Base-by-base conservation (phyloP, 2,888 invertebrate species). In the Dryobota labecula region DNA sequence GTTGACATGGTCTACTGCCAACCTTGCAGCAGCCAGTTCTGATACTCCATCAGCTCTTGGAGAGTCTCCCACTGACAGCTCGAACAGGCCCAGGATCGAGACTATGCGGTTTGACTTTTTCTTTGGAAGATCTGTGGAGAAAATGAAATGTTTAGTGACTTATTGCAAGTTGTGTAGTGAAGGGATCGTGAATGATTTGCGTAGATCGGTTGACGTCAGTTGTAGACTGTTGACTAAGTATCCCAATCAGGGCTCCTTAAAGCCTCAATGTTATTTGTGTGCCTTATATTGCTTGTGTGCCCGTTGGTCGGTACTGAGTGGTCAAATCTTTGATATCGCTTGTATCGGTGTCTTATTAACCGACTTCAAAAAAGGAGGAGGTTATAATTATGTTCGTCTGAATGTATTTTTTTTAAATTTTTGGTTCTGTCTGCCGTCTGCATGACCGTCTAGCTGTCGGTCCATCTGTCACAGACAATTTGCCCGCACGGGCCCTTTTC, bases 1-100 rank as follows among this genome's bases (percentile, higher is more conserved):
- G 94, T 98, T 98, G 88, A 99, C 97, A 86, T 98, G 98, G 73
- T 97, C 96, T 60, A 98, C 97, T 0, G 98, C 98, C 86, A 98
- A 95, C 87, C 96, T 96, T 0, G 98, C 98, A 0, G 98, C 98
- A 18, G 97, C 96, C 86, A 98, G 94, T 90, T 98, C 98, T 71
- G 97, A 97, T 13, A 96, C 94, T 0, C 98, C 98, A 82, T 98
- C 97, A 58, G 96, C 95, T 72, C 98, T 95, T 0, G 96, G 96
- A 0, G 97, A 96, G 2, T 97, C 97, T 15, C 96, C 96, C 2
- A 97, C 97, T 13, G 97, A 97, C 87, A 98, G 93, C 94, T 98
- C 98, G 91, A 98, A 98, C 33, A 98, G 96, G 0, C 98, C 98
- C 86, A 98, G 96, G 78, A 98, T 96, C 0, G 97, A 97, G 58